Percentiles rank a stretch among this genome's conserved stretches.
phyloP scores from a whole-genome alignment of 1,140 invertebrate genomes.

The Aporrectodea caliginosa region DNA sequence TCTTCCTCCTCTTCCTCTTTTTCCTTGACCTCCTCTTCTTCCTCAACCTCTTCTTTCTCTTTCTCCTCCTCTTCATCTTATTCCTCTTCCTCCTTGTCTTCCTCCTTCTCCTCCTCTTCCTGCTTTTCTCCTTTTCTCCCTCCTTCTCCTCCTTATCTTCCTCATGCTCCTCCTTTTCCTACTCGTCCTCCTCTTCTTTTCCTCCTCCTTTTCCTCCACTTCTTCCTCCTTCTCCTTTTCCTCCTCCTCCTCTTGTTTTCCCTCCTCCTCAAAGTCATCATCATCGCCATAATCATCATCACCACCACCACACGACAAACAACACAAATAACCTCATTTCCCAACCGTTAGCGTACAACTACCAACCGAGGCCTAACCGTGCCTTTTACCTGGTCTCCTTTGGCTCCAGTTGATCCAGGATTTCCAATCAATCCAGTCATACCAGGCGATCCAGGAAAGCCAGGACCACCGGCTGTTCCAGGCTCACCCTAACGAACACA shows the following conservation, averaged over 20 bases:
- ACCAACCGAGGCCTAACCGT: background rate
- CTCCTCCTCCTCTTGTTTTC: conserved; percentile 3
- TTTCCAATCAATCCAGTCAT: background rate
- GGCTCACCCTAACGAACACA: background rate
- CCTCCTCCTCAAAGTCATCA: conserved; percentile 2
- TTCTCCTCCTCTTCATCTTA: background rate
- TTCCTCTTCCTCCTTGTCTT: background rate
- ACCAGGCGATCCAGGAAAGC: background rate
- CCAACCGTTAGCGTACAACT: background rate
- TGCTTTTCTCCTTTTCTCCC: background rate
- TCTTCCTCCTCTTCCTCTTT: no score
- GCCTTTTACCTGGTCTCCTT: background rate
- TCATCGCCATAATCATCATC: background rate
- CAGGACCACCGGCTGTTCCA: background rate
- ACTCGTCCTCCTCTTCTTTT: no score
- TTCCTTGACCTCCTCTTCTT: no score
- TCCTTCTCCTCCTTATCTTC: no score
- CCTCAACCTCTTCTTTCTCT: no score
- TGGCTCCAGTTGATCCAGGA: background rate
- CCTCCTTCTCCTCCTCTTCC: background rate
- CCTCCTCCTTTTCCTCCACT: conserved; percentile 10
- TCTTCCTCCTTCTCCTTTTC: conserved; percentile 2
- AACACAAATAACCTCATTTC: background rate
- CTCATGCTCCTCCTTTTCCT: conserved; percentile 60
- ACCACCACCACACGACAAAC: background rate